Evolutionary conservation across 53 echinoderm and acorn worm genomes (phyloP), one percentile per base, ranked within the genome.

Genomic region (Zoroaster sp.): DNA sequence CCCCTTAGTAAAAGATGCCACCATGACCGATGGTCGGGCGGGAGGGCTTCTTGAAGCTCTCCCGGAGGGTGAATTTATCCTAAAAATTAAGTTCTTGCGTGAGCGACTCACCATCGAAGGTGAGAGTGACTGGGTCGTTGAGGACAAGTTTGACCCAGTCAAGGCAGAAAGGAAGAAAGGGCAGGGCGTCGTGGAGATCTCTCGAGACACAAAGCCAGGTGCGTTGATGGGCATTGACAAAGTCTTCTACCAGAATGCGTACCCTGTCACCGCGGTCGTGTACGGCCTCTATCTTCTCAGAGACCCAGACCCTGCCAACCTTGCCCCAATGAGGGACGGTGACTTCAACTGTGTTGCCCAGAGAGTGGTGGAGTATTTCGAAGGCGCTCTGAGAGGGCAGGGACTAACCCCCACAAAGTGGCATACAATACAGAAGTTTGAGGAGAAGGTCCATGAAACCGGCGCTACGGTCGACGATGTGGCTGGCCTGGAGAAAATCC

Each of bases 191-290:
- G 25, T 7, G 3, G 43, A 45, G 44, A 12, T 42, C 34, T 10
- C 13, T 7, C 6, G 11, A 47, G 76, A 75, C 12, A 47, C 28
- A 11, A 4, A 12, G 12, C 76, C 44, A 3, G 49, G 76, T 34
- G 49, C 28, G 11, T 43, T 75, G 76, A 42, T 11, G 4, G 45
- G 76, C 4, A 75, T 75, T n/a, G 45, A 75, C 32, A 75, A 31
- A 4, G 18, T 75, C 7, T 75, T 9, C 44, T 75, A 75, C 41
- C 20, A 42, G 8, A 75, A 75, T 34, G 41, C 76, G 7, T 75
- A 75, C 33, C 49, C 76, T 4, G 76, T 75, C 76, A 75, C 76
- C 32, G 76, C 49, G 33, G 76, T 75, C 25, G 76, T 75, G 35
- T 72, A 75, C 41, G 10, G 23, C 17, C 44, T 23, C 43, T 43